phyloP scores from a whole-genome alignment of 1,140 invertebrate genomes.

The Euura saliciscinereae region DNA sequence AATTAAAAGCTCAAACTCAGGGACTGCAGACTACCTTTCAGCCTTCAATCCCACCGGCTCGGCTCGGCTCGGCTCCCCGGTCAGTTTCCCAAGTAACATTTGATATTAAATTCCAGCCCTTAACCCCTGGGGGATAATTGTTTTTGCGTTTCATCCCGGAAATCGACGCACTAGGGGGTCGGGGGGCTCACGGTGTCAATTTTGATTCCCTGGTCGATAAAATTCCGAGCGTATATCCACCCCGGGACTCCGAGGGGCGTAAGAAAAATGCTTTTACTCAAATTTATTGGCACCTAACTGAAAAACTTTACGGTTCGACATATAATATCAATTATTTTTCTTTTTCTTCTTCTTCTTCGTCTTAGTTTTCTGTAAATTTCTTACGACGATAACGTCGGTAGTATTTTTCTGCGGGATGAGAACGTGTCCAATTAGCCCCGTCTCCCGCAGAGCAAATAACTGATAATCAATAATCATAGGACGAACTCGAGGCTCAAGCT shows the following conservation, averaged over 20 bases:
- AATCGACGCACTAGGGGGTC: too few species aligned
- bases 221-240: background rate
- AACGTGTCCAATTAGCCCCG: too few species aligned
- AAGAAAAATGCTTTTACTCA: background rate
- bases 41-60: background rate
- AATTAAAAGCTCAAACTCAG: background rate
- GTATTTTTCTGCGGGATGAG: too few species aligned
- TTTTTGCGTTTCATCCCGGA: too few species aligned
- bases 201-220: background rate
- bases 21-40: background rate
- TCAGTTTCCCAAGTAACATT: background rate
- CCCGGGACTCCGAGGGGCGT: too few species aligned
- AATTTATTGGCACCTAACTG: background rate
- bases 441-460: too few species aligned
- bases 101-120: background rate
- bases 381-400: background rate
- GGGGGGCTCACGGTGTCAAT: background rate
- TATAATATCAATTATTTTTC: background rate
- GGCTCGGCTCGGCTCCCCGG: too few species aligned
- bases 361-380: background rate
- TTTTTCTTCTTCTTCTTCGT: background rate
- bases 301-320: background rate
- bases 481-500: background rate
- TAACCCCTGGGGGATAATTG: too few species aligned
- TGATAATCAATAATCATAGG: too few species aligned